A percentile compares a stretch with the other conserved stretches of the same genome.
Evolutionary conservation across 2,888 invertebrate genomes (phyloP).

Genomic region (Eupelmus urozonus): DNA sequence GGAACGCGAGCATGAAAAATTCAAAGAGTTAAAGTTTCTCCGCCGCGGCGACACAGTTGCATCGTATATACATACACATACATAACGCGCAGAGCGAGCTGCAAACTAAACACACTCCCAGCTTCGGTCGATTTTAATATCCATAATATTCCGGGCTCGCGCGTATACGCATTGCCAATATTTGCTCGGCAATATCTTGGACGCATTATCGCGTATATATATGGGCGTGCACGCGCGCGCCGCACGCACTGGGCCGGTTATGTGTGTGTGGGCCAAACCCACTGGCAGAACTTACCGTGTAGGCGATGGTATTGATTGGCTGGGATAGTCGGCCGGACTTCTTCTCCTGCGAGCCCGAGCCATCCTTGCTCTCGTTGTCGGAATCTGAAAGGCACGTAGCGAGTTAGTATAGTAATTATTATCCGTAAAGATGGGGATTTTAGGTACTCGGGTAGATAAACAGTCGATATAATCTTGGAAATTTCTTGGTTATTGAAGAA

Average conservation of each 20-base stretch:
- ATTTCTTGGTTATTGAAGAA: background rate
- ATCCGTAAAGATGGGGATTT: too few species aligned
- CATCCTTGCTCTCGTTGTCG: slow-evolving; percentile 81
- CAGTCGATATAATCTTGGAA: background rate
- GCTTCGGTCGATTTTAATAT: slow-evolving; percentile 48
- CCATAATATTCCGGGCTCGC: slow-evolving; percentile 37
- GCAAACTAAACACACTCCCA: too few species aligned
- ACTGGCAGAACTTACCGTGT: slow-evolving; percentile 83
- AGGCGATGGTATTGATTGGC: slow-evolving; percentile 87
- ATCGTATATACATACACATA: too few species aligned
- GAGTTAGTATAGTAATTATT: background rate
- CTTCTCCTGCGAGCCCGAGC: slow-evolving; percentile 78
- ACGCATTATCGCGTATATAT: background rate
- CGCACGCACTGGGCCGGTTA: too few species aligned
- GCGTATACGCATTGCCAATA: slow-evolving; percentile 6
- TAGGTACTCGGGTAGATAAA: too few species aligned
- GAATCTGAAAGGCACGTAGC: slow-evolving; percentile 78
- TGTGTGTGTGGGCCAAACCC: background rate
- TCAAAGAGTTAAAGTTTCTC: too few species aligned
- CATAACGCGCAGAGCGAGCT: too few species aligned
- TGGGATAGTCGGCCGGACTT: slow-evolving; percentile 80
- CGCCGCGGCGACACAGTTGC: too few species aligned
- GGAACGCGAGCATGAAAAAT: too few species aligned
- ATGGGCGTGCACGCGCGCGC: background rate
- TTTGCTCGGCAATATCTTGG: slow-evolving; percentile 38